These are phyloP conservation scores for Malurus splendens DNA, from an alignment of 2,797 vertebrate genomes.

Conservation along the genomic window DNA sequence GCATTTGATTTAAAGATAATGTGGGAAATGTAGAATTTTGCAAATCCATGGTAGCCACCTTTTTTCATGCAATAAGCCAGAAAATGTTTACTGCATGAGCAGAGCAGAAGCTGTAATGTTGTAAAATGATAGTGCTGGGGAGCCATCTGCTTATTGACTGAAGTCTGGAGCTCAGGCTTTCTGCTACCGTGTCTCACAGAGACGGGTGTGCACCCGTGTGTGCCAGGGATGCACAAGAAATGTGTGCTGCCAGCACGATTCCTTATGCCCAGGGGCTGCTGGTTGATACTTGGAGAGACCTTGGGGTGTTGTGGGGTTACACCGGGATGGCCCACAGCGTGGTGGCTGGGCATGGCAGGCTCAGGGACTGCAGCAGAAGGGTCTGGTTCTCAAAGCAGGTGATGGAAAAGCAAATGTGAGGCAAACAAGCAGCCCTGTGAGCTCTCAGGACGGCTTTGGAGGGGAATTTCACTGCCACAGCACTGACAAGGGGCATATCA, in stretches of 20 bases:
- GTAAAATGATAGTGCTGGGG: conserved; percentile 33
- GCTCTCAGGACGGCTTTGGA: neutral
- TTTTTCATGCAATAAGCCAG: conserved; percentile 40
- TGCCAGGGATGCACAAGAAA: neutral
- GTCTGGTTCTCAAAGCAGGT: neutral
- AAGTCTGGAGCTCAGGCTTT: conserved; percentile 2
- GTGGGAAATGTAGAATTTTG: conserved; percentile 5
- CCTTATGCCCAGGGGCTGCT: neutral
- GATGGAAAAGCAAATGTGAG: neutral
- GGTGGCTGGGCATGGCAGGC: neutral
- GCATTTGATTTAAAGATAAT: neutral
- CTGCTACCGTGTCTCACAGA: neutral
- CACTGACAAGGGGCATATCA: rapidly evolving
- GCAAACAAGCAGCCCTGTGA: neutral
- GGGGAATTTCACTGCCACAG: neutral
- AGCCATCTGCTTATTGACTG: conserved; percentile 56
- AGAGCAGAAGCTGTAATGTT: conserved; percentile 52
- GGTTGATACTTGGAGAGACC: rapidly evolving
- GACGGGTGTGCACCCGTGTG: neutral
- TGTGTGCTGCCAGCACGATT: rapidly evolving
- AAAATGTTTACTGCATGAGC: conserved; percentile 51
- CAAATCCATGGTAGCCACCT: neutral
- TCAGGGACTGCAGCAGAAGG: neutral
- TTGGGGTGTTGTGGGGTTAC: neutral
- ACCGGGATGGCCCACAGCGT: rapidly evolving